These are phyloP conservation scores for Calameuta pallipes DNA, from an alignment of 2,888 invertebrate genomes.

Conservation along the genomic window DNA sequence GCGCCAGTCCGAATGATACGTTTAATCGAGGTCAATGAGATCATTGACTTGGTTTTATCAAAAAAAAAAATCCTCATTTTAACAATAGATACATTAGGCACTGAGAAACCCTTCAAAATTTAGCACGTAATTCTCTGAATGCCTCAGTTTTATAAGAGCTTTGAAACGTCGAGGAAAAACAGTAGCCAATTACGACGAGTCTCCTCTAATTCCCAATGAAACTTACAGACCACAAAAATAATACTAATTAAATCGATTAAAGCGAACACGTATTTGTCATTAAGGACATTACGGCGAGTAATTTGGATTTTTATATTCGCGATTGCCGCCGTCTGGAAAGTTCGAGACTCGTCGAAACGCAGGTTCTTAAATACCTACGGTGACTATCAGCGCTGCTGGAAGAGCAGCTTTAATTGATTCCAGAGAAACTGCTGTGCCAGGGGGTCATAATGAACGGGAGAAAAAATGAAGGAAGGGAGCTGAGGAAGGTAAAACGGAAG, in stretches of 20 bases:
- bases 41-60: not conserved
- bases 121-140: not conserved
- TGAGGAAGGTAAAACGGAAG: not conserved
- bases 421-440: not conserved
- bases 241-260: not conserved
- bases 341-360: constrained; percentile 11
- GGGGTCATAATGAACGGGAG: too few relatives aligned
- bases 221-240: not conserved
- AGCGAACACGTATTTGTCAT: constrained; percentile 28
- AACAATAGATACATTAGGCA: not conserved
- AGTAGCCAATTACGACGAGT: not conserved
- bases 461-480: not conserved
- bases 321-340: constrained; percentile 11
- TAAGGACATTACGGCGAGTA: constrained; percentile 29
- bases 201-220: not conserved
- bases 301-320: constrained; percentile 25
- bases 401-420: not conserved
- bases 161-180: not conserved
- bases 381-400: not conserved
- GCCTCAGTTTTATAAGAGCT: too few relatives aligned
- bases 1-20: not conserved
- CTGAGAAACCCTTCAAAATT: not conserved
- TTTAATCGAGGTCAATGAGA: not conserved
- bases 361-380: not conserved
- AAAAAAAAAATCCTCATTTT: not conserved